These are phyloP conservation scores for Phlogophora meticulosa DNA, from an alignment of 2,888 invertebrate genomes.

Conservation along the genomic window DNA sequence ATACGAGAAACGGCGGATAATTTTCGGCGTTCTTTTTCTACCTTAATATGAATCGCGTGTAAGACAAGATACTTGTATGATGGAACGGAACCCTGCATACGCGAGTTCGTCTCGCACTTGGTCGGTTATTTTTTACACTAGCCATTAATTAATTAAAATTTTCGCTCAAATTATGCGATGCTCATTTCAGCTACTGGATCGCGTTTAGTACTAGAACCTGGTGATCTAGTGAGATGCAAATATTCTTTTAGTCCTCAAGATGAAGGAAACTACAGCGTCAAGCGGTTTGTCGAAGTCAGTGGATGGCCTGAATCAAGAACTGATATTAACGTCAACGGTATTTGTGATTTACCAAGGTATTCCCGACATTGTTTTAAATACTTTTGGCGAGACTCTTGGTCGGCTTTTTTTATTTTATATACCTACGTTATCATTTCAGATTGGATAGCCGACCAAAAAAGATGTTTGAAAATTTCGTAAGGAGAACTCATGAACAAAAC, in stretches of 20 bases:
- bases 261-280: constrained; percentile 83
- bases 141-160: too few relatives aligned
- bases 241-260: constrained; percentile 84
- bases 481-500: constrained; percentile 81
- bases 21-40: too few relatives aligned
- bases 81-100: too few relatives aligned
- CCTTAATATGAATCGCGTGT: too few relatives aligned
- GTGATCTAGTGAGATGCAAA: constrained; percentile 86
- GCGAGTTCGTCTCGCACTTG: too few relatives aligned
- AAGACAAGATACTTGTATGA: too few relatives aligned
- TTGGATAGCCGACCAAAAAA: constrained; percentile 87
- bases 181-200: constrained; percentile 70
- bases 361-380: constrained; percentile 1
- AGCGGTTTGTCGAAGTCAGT: constrained; percentile 84
- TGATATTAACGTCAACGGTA: constrained; percentile 80
- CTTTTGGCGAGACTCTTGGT: background rate
- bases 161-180: background rate
- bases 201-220: constrained; percentile 82
- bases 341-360: constrained; percentile 88
- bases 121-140: too few relatives aligned
- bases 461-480: constrained; percentile 85
- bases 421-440: constrained; percentile 69
- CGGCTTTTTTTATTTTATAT: background rate
- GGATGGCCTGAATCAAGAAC: constrained; percentile 87
- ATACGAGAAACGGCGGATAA: too few relatives aligned